Percentiles rank a stretch among this genome's conserved stretches.
Conservation (phyloP, 2,797 vertebrate genomes). For the Sphenodon punctatus region DNA sequence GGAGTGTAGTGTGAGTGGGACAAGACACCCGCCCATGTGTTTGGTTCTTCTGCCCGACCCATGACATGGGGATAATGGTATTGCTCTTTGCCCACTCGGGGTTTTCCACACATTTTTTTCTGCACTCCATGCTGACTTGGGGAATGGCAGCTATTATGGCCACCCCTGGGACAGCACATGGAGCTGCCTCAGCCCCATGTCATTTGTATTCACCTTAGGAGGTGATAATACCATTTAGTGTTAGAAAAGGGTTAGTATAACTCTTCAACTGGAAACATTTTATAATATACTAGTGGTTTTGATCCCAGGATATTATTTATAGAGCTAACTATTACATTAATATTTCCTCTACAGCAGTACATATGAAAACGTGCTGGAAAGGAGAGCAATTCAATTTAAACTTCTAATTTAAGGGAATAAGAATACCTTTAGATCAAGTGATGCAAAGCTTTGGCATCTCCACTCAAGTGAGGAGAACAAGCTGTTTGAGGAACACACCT, state of each 20-base stretch:
- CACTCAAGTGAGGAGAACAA: background rate
- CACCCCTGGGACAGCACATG: too few species aligned
- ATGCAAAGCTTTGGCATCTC: background rate
- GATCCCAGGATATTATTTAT: background rate
- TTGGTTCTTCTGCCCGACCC: too few species aligned
- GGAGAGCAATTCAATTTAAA: fast-evolving
- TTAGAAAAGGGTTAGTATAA: background rate
- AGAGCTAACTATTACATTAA: fast-evolving
- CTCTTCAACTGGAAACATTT: background rate
- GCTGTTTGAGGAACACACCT: background rate
- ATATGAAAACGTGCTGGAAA: background rate
- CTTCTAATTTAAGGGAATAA: background rate
- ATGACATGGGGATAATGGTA: too few species aligned
- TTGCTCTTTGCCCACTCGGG: too few species aligned
- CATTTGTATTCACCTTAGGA: too few species aligned
- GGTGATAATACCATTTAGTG: too few species aligned
- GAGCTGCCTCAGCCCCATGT: too few species aligned
- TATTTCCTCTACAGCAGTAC: background rate
- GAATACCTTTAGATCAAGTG: background rate
- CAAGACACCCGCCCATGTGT: too few species aligned
- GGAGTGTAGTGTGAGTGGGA: too few species aligned
- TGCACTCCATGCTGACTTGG: too few species aligned
- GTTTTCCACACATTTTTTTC: too few species aligned
- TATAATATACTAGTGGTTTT: background rate
- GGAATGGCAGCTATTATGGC: too few species aligned